phyloP scores from a whole-genome alignment of 2,888 invertebrate species.

The Drosophila colorata region DNA sequence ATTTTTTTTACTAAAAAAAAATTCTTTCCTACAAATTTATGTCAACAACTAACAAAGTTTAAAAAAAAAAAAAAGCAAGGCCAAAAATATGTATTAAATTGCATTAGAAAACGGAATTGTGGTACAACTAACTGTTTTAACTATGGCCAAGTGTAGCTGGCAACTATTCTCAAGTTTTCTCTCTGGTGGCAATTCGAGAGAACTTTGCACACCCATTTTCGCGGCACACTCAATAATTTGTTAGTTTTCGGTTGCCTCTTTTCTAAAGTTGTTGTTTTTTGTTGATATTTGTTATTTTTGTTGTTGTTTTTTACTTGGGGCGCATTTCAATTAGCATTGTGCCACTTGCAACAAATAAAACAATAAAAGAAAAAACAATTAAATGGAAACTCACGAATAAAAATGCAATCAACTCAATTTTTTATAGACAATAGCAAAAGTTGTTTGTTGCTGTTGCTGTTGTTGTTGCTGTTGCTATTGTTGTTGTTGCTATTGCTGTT shows the following conservation, averaged over 20 bases:
- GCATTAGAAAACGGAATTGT: conserved; percentile 26
- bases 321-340: conserved; percentile 54
- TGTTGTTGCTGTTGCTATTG: background rate
- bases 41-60: background rate
- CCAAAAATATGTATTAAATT: conserved; percentile 10
- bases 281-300: conserved; percentile 10
- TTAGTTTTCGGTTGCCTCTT: conserved; percentile 13
- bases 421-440: conserved; percentile 28
- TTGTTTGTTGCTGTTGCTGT: background rate
- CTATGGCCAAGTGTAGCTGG: conserved; percentile 14
- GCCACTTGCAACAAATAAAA: conserved; percentile 44
- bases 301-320: conserved; percentile 22
- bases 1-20: no score
- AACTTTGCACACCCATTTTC: conserved; percentile 29
- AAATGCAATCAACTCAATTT: conserved; percentile 45
- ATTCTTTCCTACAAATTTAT: background rate
- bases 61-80: background rate
- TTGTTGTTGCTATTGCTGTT: background rate
- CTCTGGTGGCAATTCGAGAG: conserved; percentile 4
- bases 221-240: conserved; percentile 43
- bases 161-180: conserved; percentile 27
- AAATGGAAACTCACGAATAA: conserved; percentile 38
- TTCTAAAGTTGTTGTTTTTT: conserved; percentile 2
- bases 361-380: conserved; percentile 26
- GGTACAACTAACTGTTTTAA: conserved; percentile 41